Evolutionary conservation across 2,113 vertebrate species (phyloP).

Genomic region (Athene cunicularia): DNA sequence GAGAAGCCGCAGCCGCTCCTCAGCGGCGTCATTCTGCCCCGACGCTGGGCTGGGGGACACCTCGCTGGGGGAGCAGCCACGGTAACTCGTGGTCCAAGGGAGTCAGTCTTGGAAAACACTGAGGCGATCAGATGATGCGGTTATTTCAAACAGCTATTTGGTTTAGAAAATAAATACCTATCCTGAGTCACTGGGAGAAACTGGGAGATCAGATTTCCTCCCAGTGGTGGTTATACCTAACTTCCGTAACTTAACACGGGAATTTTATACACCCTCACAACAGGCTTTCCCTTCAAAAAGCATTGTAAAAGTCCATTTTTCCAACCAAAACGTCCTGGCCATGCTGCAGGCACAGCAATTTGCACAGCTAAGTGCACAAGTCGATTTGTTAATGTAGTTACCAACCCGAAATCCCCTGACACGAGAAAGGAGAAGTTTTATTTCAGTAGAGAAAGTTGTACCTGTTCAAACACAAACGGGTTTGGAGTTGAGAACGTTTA

Average conservation of each 20-base stretch:
- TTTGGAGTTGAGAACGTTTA: neutral
- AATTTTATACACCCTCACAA: neutral
- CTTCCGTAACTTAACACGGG: neutral
- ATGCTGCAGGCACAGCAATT: neutral
- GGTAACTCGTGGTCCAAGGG: neutral
- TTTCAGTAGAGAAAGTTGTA: neutral
- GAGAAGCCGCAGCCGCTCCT: neutral
- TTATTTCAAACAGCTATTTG: neutral
- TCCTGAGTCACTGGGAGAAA: neutral
- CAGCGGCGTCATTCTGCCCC: neutral
- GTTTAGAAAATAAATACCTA: neutral
- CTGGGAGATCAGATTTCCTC: neutral
- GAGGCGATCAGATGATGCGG: neutral
- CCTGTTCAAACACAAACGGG: neutral
- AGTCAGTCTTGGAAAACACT: neutral
- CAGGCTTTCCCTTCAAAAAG: neutral
- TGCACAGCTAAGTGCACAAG: fast-evolving
- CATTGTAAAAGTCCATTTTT: neutral
- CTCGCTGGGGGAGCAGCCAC: neutral
- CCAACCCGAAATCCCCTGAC: neutral
- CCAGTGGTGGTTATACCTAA: neutral
- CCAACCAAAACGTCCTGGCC: neutral
- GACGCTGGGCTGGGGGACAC: neutral
- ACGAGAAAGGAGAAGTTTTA: neutral
- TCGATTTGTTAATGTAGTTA: neutral